Conservation (phyloP, 2,113 vertebrate species). For the Ornithorhynchus anatinus region DNA sequence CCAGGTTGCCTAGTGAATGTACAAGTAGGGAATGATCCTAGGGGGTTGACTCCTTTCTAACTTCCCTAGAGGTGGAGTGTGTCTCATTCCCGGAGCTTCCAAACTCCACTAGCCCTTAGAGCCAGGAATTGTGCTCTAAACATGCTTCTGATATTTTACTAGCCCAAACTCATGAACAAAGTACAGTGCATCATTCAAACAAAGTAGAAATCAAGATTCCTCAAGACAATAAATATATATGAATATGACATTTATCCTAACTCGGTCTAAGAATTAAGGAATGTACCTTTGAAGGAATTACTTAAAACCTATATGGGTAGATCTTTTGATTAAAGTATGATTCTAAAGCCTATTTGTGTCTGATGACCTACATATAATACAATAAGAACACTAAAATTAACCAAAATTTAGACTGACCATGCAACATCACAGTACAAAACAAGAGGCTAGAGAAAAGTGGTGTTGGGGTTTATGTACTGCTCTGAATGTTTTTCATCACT, state of each 20-base stretch:
- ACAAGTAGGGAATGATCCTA: neutral
- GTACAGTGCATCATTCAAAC: neutral
- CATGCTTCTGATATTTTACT: neutral
- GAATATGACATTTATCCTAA: too few relatives aligned
- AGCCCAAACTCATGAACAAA: neutral
- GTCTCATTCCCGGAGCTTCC: conserved; percentile 15
- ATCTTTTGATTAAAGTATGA: too few relatives aligned
- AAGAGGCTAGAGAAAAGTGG: neutral
- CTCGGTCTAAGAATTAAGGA: too few relatives aligned
- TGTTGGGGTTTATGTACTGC: neutral
- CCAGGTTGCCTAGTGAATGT: conserved; percentile 24
- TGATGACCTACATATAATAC: too few relatives aligned
- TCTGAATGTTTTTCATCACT: neutral
- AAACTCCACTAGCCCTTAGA: neutral
- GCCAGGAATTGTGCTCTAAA: conserved; percentile 17
- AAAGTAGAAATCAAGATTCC: conserved; percentile 17
- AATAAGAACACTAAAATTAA: neutral
- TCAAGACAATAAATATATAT: conserved; percentile 1
- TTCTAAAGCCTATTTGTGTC: too few relatives aligned
- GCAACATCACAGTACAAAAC: neutral
- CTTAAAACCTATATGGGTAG: too few relatives aligned
- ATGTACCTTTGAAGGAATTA: too few relatives aligned
- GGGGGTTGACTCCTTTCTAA: conserved; percentile 15
- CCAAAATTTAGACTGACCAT: neutral
- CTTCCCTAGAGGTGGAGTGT: conserved; percentile 18